Evolutionary conservation across 1,140 invertebrate species (phyloP), one percentile per base, ranked within the genome.

Genomic region (Drosophila bifasciata): DNA sequence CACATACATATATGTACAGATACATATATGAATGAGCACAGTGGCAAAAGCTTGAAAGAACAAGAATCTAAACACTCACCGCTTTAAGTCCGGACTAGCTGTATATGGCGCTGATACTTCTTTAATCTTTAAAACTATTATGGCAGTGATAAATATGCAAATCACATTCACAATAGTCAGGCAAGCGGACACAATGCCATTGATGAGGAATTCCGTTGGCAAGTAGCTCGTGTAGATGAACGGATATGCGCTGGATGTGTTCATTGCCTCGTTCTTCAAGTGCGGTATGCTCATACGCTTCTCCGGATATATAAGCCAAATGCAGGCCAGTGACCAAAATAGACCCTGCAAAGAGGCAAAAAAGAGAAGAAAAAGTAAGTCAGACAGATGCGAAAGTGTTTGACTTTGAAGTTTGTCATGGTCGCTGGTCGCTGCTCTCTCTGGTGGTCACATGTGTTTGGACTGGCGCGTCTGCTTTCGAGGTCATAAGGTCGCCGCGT

Each of bases 71-170:
- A 8, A 32, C 9, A 32, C 88, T 89, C 62, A 97, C 55, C 95
- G 91, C 70, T 94, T 93, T 25, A 96, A 92, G 88, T 95, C 94
- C 41, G 95, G 94, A 51, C 94, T 94, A 1, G 95, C 96, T 0
- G 95, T 95, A 56, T 96, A 95, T 0, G 96, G 96, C 1, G 95
- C 94, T 0, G 96, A 96, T 0, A 97, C 96, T 92, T 97, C 96
- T 91, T 97, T 97, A 58, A 97, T 96, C 93, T 97, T 97, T 19
- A 97, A 88, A 16, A 97, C 94, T 59, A 96, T 93, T 72, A 97
- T 94, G 2, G 96, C 96, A 19, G 96, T 96, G 67, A 96, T 93
- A 78, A 97, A 95, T 80, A 98, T 97, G 90, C 96, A 96, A 76
- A 95, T 93, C 28, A 97, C 96, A 90, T 98, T 97, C 5, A 97